These are phyloP conservation scores for Liolophura sinensis DNA, from an alignment of 1,140 invertebrate genomes.

Conservation along the genomic window DNA sequence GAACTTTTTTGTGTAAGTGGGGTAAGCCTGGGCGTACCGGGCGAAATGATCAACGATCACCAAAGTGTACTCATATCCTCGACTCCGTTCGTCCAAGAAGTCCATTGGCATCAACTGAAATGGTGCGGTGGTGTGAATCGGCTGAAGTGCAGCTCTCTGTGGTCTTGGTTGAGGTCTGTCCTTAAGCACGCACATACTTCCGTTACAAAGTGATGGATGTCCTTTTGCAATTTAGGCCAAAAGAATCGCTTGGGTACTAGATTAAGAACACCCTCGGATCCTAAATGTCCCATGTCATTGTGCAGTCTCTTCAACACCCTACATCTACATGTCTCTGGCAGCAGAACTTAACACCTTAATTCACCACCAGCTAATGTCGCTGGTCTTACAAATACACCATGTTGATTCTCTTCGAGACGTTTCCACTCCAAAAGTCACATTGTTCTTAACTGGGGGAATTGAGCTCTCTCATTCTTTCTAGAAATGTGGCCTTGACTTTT, in stretches of 20 bases:
- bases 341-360: constrained; percentile 5
- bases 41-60: constrained; percentile 34
- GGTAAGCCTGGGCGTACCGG: constrained; percentile 25
- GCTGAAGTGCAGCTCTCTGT: constrained; percentile 12
- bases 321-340: constrained; percentile 3
- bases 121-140: constrained; percentile 16
- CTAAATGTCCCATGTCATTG: constrained; percentile 21
- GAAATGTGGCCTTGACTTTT: too few species aligned
- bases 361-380: not conserved
- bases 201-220: constrained; percentile 16
- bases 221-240: constrained; percentile 16
- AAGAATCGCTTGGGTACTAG: constrained; percentile 14
- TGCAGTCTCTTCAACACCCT: constrained; percentile 17
- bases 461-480: too few species aligned
- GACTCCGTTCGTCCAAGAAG: constrained; percentile 19
- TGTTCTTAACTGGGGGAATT: too few species aligned
- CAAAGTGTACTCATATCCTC: constrained; percentile 29
- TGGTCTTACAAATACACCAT: too few species aligned
- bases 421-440: too few species aligned
- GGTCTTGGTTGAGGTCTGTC: not conserved
- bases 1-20: constrained; percentile 21
- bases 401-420: too few species aligned
- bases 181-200: constrained; percentile 13
- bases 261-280: constrained; percentile 10
- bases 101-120: constrained; percentile 24